Evolutionary conservation across 2,113 vertebrate species (phyloP).

Genomic region (Prunella fulvescens): DNA sequence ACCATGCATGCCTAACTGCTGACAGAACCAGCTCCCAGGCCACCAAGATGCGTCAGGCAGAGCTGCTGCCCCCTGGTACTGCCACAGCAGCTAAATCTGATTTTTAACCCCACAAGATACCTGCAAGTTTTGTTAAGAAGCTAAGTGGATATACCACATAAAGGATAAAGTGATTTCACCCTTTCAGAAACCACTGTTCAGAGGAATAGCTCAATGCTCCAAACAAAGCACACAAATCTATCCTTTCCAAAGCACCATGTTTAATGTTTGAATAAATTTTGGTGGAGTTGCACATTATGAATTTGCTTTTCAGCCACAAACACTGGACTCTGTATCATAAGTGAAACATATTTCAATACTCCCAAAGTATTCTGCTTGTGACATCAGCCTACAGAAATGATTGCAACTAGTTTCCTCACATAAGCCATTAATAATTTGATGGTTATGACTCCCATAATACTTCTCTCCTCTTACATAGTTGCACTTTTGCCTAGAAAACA

Average conservation of each 20-base stretch:
- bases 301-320: not conserved
- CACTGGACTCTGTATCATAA: not conserved
- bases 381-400: not conserved
- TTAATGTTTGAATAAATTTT: not conserved
- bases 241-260: not conserved
- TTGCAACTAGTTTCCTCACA: conserved; percentile 1
- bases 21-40: not conserved
- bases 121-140: not conserved
- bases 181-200: not conserved
- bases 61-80: not conserved
- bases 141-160: not conserved
- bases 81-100: not conserved
- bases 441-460: not conserved
- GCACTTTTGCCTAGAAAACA: not conserved
- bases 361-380: not conserved
- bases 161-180: not conserved
- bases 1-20: rapidly evolving
- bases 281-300: not conserved
- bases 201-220: not conserved
- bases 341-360: not conserved
- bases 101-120: not conserved
- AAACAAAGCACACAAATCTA: not conserved
- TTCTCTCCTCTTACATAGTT: not conserved
- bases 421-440: not conserved
- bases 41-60: rapidly evolving